Evolutionary conservation across 2,888 invertebrate genomes (phyloP).

Genomic region (Onthophagus sagittarius): DNA sequence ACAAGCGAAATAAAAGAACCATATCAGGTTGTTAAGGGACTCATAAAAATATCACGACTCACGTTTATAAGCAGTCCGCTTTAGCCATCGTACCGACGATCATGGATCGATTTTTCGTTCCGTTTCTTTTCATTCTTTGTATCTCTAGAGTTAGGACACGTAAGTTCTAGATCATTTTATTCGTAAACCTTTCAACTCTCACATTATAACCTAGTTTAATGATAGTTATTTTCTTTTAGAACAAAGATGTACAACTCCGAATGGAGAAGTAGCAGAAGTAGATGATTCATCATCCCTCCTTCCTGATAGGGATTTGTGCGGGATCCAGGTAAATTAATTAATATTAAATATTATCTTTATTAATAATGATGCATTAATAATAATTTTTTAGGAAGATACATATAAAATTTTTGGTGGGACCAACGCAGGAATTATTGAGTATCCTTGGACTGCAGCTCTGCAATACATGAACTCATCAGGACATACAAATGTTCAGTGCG

Average conservation of each 20-base stretch:
- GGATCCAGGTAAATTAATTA: slow-evolving; percentile 16
- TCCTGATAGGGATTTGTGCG: slow-evolving; percentile 15
- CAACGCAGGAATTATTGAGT: slow-evolving; percentile 47
- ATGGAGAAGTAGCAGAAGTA: slow-evolving; percentile 38
- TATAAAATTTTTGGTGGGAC: slow-evolving; percentile 44
- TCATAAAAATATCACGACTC: not conserved
- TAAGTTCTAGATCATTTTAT: not conserved
- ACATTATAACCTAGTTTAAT: too few relatives aligned
- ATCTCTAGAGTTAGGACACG: not conserved
- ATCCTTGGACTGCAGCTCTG: slow-evolving; percentile 51
- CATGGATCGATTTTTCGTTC: not conserved
- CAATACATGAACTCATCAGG: slow-evolving; percentile 39
- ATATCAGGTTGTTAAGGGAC: not conserved
- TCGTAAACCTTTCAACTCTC: too few relatives aligned
- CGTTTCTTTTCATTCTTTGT: not conserved
- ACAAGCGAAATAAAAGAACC: not conserved
- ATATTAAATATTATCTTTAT: slow-evolving; percentile 2
- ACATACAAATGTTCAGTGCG: slow-evolving; percentile 45
- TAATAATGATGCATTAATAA: slow-evolving; percentile 8
- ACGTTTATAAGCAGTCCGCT: not conserved
- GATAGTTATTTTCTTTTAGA: not conserved
- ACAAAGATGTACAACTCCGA: slow-evolving; percentile 29
- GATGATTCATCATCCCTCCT: not conserved
- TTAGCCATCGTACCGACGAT: not conserved
- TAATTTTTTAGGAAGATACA: slow-evolving; percentile 10